Evolutionary conservation across 2,797 vertebrate species (phyloP).

Genomic region (Lacerta bilineata): DNA sequence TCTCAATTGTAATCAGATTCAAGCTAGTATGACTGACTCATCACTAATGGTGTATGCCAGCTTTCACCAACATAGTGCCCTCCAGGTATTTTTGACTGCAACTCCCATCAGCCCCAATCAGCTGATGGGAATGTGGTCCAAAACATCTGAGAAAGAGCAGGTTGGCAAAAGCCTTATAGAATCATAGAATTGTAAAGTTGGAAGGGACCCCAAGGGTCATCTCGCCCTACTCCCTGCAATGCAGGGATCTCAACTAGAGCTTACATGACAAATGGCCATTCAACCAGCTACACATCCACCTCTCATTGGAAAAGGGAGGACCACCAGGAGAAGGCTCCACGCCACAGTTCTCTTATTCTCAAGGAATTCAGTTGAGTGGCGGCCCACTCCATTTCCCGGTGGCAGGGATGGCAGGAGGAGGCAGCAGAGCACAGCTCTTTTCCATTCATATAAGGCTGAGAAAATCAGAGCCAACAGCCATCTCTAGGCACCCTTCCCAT

Average conservation of each 20-base stretch:
- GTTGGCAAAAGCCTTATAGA: too few species aligned
- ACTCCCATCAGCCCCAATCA: too few species aligned
- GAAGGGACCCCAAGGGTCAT: too few species aligned
- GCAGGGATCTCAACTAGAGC: too few species aligned
- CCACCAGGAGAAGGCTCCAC: not conserved
- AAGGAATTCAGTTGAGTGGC: not conserved
- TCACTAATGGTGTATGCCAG: not conserved
- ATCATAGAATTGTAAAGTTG: too few species aligned
- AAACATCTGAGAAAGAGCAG: too few species aligned
- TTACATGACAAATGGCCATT: too few species aligned
- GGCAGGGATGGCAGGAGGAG: not conserved
- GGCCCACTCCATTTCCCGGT: not conserved
- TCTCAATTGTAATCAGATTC: not conserved
- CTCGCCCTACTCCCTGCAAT: too few species aligned
- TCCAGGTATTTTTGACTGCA: too few species aligned
- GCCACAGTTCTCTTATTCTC: not conserved
- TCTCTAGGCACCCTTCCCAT: not conserved
- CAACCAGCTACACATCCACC: too few species aligned
- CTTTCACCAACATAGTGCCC: too few species aligned
- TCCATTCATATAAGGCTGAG: not conserved
- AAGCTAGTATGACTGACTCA: not conserved
- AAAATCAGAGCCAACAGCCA: not conserved
- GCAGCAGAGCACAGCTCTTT: not conserved
- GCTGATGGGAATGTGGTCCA: too few species aligned
- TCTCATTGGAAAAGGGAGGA: not conserved